phyloP scores from a whole-genome alignment of 2,797 vertebrate species.

The Peromyscus attwateri region DNA sequence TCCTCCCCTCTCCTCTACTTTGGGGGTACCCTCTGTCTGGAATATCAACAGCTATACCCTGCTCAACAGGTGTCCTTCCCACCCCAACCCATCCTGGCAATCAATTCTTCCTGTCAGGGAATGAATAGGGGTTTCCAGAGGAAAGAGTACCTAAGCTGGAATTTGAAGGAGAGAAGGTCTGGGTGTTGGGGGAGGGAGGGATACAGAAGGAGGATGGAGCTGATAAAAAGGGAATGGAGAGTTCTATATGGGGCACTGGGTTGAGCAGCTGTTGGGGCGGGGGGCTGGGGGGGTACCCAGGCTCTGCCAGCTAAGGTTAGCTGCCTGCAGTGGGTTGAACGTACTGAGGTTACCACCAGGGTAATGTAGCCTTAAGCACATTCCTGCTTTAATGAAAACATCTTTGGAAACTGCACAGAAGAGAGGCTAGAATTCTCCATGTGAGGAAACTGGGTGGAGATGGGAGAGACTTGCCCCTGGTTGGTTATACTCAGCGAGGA shows the following conservation, averaged over 20 bases:
- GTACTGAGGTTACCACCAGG: accelerated
- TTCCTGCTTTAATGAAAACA: background rate
- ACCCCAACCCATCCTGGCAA: background rate
- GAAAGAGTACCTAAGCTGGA: background rate
- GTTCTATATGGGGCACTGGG: accelerated
- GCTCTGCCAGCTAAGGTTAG: background rate
- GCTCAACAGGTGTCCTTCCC: background rate
- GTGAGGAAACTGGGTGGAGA: background rate
- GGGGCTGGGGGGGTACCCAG: too few species aligned
- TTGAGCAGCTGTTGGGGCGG: accelerated
- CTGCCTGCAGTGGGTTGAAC: background rate
- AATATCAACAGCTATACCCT: background rate
- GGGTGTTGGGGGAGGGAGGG: background rate
- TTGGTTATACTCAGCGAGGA: background rate
- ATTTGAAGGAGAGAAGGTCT: background rate
- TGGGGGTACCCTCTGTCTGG: background rate
- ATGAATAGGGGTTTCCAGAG: constrained; percentile 15
- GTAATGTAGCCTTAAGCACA: background rate
- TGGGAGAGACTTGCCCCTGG: background rate
- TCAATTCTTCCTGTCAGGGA: background rate
- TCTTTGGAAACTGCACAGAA: constrained; percentile 49
- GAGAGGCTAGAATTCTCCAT: background rate
- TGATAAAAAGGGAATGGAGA: background rate
- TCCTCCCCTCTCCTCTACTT: too few species aligned
- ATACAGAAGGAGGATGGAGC: background rate